Conservation (phyloP, 2,797 vertebrate genomes). For the Megaceryle alcyon region DNA sequence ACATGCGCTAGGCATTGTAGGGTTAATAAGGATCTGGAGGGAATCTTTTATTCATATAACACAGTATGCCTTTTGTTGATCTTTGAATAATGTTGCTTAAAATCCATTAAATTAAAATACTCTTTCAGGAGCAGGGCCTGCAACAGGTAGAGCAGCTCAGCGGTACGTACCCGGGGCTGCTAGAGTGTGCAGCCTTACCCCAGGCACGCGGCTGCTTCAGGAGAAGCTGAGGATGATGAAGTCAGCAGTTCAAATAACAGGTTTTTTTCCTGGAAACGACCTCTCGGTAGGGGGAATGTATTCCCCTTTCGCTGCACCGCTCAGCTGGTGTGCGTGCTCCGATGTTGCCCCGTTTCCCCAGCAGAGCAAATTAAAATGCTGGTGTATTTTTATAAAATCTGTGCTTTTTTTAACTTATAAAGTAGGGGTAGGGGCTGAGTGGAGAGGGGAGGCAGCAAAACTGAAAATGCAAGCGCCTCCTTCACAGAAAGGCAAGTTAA, state of each 20-base stretch:
- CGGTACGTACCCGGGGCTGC: background rate
- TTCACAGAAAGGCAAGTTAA: background rate
- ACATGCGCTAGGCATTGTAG: slow-evolving; percentile 90
- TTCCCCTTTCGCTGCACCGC: background rate
- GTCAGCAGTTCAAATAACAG: background rate
- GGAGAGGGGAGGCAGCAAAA: background rate
- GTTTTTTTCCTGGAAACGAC: background rate
- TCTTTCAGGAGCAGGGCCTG: slow-evolving; percentile 43
- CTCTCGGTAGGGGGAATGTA: background rate
- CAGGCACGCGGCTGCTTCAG: background rate
- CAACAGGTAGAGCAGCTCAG: slow-evolving; percentile 43
- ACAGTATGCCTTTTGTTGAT: slow-evolving; percentile 81
- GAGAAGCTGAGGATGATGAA: background rate
- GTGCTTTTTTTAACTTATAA: background rate
- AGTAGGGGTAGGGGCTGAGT: too few relatives aligned
- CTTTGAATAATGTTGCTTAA: slow-evolving; percentile 85
- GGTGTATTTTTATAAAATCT: background rate
- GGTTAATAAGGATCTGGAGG: slow-evolving; percentile 89
- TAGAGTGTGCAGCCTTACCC: too few relatives aligned
- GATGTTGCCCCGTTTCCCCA: background rate
- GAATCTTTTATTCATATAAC: slow-evolving; percentile 84
- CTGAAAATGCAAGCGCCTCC: background rate
- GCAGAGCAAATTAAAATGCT: background rate
- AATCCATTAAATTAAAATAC: slow-evolving; percentile 84
- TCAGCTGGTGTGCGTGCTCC: background rate